Base-by-base conservation (phyloP, 2,888 invertebrate genomes). In the Caenorhabditis panamensis region DNA sequence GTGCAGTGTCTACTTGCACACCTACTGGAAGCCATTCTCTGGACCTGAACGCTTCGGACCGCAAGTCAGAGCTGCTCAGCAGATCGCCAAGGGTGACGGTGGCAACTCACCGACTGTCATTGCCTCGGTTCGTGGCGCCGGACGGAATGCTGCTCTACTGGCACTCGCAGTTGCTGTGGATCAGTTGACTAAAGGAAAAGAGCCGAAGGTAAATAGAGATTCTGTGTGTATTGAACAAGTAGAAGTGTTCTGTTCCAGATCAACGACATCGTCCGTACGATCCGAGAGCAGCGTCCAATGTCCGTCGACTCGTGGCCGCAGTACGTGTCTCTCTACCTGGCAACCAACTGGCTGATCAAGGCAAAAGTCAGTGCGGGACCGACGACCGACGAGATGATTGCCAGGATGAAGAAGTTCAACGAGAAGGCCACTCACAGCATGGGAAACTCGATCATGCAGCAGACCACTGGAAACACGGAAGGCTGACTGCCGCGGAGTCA, bases 241-340 rank as follows among this genome's bases (percentile, higher is more conserved):
- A 18, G 13, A 53, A 49, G 31, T 22, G 22, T 20, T 49, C 20
- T 9, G 18, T 62, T 72, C 18, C 61, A 79, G 75, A 80, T 80
- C 9, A 28, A 13, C 2, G 75, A 80, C 8, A 75, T 80, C 5
- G 80, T 80, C 6, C 75, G 66, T 13, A 54, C 66, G 1, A 37
- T 80, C 37, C 75, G 80, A 36, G 80, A 80, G 37, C 80, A 80
- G 26, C 75, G 80, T 18, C 80, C 80, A n/a, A 66, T 66, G 59
- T 44, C 76, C 0, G 80, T 80, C 31, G 80, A 80, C 28, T 72
- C 62, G 16, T 53, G 47, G 6, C 31, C 59, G 1, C 71, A 71
- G 56, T 80, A 80, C 51, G 20, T 47, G 5, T 76, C 71, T 2
- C 24, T 80, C 20, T 80, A 68, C n/a, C 24, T 73, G 63, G 73